Percentiles rank a stretch among this genome's conserved stretches.
These are phyloP conservation scores for Tolmerus cingulatus DNA, from an alignment of 2,888 invertebrate species.

Conservation along the genomic window DNA sequence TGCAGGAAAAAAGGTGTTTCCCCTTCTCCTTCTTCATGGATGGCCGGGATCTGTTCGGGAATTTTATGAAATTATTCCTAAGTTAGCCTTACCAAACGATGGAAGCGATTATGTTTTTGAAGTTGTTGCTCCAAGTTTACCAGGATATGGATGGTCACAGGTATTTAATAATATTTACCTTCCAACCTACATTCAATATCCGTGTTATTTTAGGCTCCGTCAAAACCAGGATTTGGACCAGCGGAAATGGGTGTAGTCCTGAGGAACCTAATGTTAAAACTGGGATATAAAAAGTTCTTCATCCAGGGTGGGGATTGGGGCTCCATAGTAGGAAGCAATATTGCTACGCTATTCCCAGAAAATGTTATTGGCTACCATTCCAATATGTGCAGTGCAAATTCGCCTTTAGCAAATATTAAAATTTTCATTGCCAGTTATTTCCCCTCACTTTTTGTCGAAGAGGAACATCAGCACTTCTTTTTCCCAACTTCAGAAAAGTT, in stretches of 20 bases:
- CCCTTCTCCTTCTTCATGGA: slow-evolving; percentile 75
- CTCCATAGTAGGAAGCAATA: slow-evolving; percentile 65
- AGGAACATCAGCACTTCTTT: slow-evolving; percentile 57
- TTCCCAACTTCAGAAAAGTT: slow-evolving; percentile 59
- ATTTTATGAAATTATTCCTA: slow-evolving; percentile 79
- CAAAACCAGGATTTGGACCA: slow-evolving; percentile 69
- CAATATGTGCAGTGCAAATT: slow-evolving; percentile 66
- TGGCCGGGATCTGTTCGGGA: slow-evolving; percentile 92
- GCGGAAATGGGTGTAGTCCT: slow-evolving; percentile 66
- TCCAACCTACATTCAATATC: not conserved
- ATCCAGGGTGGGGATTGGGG: slow-evolving; percentile 84
- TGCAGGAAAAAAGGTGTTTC: slow-evolving; percentile 59
- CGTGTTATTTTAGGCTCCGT: slow-evolving; percentile 57
- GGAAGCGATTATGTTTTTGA: slow-evolving; percentile 69
- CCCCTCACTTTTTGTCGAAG: slow-evolving; percentile 67
- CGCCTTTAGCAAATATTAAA: slow-evolving; percentile 55
- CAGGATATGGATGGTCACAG: slow-evolving; percentile 64
- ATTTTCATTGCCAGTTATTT: slow-evolving; percentile 64
- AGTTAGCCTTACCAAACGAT: slow-evolving; percentile 66
- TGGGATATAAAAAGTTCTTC: slow-evolving; percentile 70
- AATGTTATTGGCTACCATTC: slow-evolving; percentile 66
- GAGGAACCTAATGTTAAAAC: slow-evolving; percentile 70
- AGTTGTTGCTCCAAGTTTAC: slow-evolving; percentile 67
- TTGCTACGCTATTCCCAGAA: slow-evolving; percentile 70
- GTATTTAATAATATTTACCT: slow-evolving; percentile 49